These are phyloP conservation scores for Macquaria ambigua DNA, from an alignment of 2,113 vertebrate species.

Conservation along the genomic window DNA sequence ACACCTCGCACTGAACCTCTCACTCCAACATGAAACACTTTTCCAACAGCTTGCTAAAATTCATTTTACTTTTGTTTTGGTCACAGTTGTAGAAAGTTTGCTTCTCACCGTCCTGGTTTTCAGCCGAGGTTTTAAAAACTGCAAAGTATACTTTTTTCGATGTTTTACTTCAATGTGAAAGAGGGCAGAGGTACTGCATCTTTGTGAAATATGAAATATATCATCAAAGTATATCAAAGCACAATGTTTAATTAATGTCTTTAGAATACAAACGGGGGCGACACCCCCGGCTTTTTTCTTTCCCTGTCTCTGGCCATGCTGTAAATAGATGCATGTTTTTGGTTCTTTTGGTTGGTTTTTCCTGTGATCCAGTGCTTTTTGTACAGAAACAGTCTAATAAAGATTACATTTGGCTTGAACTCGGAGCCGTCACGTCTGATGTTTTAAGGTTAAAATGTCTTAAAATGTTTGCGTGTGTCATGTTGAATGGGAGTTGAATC, in stretches of 20 bases:
- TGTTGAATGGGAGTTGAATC: background rate
- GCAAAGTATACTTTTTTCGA: constrained; percentile 66
- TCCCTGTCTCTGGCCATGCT: constrained; percentile 81
- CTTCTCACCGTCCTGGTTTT: constrained; percentile 64
- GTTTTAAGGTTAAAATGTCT: too few relatives aligned
- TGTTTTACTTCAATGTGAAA: constrained; percentile 81
- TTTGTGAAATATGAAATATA: constrained; percentile 88
- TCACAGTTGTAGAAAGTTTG: constrained; percentile 70
- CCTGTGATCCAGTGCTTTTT: constrained; percentile 87
- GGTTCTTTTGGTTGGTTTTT: constrained; percentile 45
- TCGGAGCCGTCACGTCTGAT: background rate
- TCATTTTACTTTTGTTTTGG: constrained; percentile 34
- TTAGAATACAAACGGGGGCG: constrained; percentile 70
- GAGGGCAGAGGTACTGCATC: constrained; percentile 80
- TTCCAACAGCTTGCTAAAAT: constrained; percentile 49
- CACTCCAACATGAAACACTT: constrained; percentile 8
- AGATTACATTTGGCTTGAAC: constrained; percentile 88
- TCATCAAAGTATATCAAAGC: constrained; percentile 88
- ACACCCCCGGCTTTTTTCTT: constrained; percentile 50
- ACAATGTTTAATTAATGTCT: constrained; percentile 88
- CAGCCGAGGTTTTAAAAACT: constrained; percentile 61
- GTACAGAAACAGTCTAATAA: constrained; percentile 89
- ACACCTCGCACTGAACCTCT: background rate
- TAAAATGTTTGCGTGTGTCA: background rate
- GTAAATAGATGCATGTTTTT: constrained; percentile 87